phyloP scores from a whole-genome alignment of 2,113 vertebrate species.

The Orcinus orca region DNA sequence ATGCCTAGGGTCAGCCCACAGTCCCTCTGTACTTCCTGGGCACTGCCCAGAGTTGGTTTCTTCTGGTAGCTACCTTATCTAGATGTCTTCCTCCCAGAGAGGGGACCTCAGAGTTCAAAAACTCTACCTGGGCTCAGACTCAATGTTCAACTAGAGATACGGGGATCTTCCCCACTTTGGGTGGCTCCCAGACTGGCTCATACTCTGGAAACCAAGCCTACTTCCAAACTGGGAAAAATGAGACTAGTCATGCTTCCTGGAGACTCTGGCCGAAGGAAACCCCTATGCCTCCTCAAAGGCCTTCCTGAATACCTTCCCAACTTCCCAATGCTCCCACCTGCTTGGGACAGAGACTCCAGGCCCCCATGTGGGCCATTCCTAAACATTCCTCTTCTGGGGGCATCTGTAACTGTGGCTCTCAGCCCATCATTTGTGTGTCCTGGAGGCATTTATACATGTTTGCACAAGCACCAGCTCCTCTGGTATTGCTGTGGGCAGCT shows the following conservation, averaged over 20 bases:
- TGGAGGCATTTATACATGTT: not conserved
- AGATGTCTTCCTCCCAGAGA: not conserved
- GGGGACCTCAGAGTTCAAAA: not conserved
- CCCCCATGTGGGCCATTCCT: not conserved
- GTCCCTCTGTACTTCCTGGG: not conserved
- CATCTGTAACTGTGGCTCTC: not conserved
- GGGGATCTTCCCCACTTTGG: too few species aligned
- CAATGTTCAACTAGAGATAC: not conserved
- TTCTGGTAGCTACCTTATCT: not conserved
- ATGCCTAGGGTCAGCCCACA: fast-evolving
- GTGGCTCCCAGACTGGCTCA: not conserved
- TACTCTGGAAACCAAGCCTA: not conserved
- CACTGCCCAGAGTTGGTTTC: not conserved
- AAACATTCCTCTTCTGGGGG: not conserved
- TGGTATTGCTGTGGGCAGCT: not conserved
- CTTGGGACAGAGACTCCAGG: not conserved
- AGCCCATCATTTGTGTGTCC: not conserved
- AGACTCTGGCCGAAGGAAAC: too few species aligned
- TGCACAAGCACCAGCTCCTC: not conserved
- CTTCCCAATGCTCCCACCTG: not conserved
- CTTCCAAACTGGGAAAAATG: not conserved
- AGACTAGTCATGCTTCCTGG: not conserved
- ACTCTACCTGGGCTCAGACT: not conserved
- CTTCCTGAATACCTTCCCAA: not conserved
- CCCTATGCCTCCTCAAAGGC: not conserved